Evolutionary conservation across 1,140 invertebrate species (phyloP), one percentile per base, ranked within the genome.

Genomic region (Panagrolaimus sp.): DNA sequence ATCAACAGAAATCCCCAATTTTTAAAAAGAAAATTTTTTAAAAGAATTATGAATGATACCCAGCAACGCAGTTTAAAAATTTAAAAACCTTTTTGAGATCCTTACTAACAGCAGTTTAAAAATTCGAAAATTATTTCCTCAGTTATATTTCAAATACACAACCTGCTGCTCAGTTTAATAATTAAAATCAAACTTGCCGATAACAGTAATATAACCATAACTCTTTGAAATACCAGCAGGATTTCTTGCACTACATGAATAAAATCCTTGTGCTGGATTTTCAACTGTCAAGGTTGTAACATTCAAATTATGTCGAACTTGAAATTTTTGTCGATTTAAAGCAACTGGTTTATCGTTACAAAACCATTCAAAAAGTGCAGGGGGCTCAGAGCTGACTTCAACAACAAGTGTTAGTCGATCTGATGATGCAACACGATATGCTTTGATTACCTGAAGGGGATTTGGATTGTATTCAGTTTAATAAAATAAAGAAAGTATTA

Each of bases 391-490:
- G n/a, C 62, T 62, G 27, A 80, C 79, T 69, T 80, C 79, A n/a
- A 79, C 79, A n/a, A 79, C 79, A 14, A 80, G 67, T 9, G 79
- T 82, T 23, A 79, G 47, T 20, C 68, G 75, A 67, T 80, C 79
- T 8, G 79, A 67, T 9, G 74, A 62, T 42, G 75, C 67, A 16
- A 80, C 72, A 27, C 79, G 74, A 48, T 80, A 80, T 11, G 79
- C 77, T 70, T 80, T 79, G 63, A 80, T 80, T 13, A 82, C 76
- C 76, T 78, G 27, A 72, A 31, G 57, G 67, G 62, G 13, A 44
- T 5, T n/a, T n/a, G n/a, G 5, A 5, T 20, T 23, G 3, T 2
- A 57, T 1, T 11, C 8, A 25, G 20, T 14, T 8, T n/a, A 38
- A 0, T 20, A 72, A 27, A 63, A 25, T n/a, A n/a, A n/a, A n/a